Base-by-base conservation (phyloP, 30 jellyfish, hydroid and myxozoan species). In the Aurelia sp. region DNA sequence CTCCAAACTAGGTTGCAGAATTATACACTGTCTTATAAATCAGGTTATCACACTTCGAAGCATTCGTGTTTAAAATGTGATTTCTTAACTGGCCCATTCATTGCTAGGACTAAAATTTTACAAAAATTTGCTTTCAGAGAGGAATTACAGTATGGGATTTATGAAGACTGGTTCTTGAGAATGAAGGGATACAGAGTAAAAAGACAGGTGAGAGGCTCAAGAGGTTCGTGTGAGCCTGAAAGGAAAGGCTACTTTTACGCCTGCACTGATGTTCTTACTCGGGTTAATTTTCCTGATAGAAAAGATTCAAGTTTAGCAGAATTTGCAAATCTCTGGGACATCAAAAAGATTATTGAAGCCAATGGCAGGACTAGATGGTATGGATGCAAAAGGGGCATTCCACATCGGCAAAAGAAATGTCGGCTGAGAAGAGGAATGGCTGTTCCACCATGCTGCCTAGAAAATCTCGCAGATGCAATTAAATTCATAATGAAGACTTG, bases 381-480 rank as follows among this genome's bases (percentile, higher is more conserved):
- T 78, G 97, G 97, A 4, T 95, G 99, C 81, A 77, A 85, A 61
- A 58, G 91, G 22, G 88, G 78, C 2, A 30, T 31, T 16, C 27
- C 52, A 13, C 86, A 84, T 20, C 91, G 67, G 60, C 48, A 17
- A 20, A 22, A 40, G 0, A 86, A 86, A 59, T 95, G 99, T 63
- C 60, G 62, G 60, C 18, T 90, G 4, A 77, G 91, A 17, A 51
- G 86, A 15, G 99, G 99, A 38, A 95, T 95, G 98, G 89, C 96
- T 24, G 98, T 90, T 0, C 99, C 99, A 13, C 99, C 99, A 8
- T 95, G 99, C 33, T 95, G 99, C 53, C 76, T 90, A 65, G 94
- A 82, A 21, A 90, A 80, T 18, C 77, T 95, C 18, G 90, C 88
- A 10, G 97, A 85, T 61, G 98, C 97, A 13, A 69, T 90, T 16